phyloP scores from a whole-genome alignment of 2,113 vertebrate genomes.

The Rattus norvegicus region DNA sequence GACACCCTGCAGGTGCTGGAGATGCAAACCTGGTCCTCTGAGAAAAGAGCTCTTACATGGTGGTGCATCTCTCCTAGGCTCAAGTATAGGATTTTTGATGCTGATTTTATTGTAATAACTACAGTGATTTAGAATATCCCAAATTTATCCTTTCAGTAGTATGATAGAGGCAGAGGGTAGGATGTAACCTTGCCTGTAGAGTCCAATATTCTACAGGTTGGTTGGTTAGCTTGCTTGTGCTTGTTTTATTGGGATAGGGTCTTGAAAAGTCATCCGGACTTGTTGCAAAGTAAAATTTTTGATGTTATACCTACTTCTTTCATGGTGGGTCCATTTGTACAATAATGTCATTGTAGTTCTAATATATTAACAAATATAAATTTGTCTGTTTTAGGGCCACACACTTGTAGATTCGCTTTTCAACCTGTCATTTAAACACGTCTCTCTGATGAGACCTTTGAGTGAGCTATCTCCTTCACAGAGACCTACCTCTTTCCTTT shows the following conservation, averaged over 20 bases:
- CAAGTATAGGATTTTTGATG: not conserved
- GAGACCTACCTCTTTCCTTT: not conserved
- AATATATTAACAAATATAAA: not conserved
- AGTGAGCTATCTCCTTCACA: not conserved
- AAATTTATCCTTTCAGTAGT: not conserved
- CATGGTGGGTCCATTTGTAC: not conserved
- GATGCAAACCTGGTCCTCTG: not conserved
- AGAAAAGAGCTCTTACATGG: not conserved
- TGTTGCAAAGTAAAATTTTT: not conserved
- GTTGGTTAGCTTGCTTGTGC: not conserved
- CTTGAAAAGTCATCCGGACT: not conserved
- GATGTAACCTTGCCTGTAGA: too few relatives aligned
- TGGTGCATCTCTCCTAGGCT: not conserved
- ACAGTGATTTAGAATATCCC: not conserved
- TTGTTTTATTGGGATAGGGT: not conserved
- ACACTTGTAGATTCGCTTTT: not conserved
- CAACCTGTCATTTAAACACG: not conserved
- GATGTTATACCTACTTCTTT: not conserved
- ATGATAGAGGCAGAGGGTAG: not conserved
- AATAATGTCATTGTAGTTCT: not conserved
- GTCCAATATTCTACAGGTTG: not conserved
- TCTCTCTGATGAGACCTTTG: not conserved
- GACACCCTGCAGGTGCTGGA: not conserved
- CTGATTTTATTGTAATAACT: not conserved
- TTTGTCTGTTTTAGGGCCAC: not conserved